Evolutionary conservation across 2,797 vertebrate species (phyloP), one percentile per base, ranked within the genome.

Genomic region (Peromyscus eremicus): DNA sequence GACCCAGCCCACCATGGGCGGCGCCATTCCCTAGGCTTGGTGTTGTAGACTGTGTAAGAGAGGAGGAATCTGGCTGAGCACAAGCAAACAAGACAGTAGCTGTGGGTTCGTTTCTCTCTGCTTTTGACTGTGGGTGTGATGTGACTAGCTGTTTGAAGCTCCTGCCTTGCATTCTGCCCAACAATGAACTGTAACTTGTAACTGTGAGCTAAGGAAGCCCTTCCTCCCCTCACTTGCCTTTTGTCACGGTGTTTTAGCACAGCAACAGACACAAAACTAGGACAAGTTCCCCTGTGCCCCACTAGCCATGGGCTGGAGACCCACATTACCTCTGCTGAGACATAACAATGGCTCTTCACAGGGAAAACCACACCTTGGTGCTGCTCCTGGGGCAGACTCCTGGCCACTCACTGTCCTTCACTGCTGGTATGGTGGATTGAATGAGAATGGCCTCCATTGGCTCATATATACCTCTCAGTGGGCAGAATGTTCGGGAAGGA

Each of bases 261-360:
- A 25, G 19, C 21, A 34, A 85, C 19, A 52, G 19, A 85, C 25
- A n/a, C 19, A 7, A 49, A 85, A 49, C 32, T 52, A n/a, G 43
- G 12, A 3, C 19, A n/a, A n/a, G 57, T 25, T n/a, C 43, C 60
- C 27, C 34, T 4, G 40, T 5, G 34, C 34, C 37, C 76, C 4
- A 37, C 70, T 49, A 43, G 49, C 75, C 68, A 40, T 21, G 29
- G 68, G 40, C n/a, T 43, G 8, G 60, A 64, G 19, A 9, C 34
- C 10, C 10, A 23, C 3, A 0, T 3, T 6, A 34, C 79, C 49
- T n/a, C 37, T 32, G 9, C 8, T 1, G 0, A 2, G 3, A 32
- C 16, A 52, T 19, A 37, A 40, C 21, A 9, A 14, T 25, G 27
- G 29, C 49, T 29, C 9, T 34, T 25, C 0, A 19, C 29, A 80